Base-by-base conservation (phyloP, 1,140 invertebrate genomes). In the Contarinia nasturtii region DNA sequence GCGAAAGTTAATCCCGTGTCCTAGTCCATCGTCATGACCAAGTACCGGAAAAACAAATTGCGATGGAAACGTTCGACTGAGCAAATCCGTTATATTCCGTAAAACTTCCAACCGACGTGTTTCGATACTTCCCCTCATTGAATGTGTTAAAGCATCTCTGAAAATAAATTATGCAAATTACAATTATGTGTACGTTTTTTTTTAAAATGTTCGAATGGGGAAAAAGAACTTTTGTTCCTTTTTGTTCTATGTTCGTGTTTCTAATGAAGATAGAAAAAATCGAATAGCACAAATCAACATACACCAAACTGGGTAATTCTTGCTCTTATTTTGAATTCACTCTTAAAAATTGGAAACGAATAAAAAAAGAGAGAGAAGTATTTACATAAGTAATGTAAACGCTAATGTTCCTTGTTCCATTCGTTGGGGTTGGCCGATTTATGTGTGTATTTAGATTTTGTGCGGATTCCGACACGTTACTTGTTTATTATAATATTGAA, bases 41-140 rank as follows among this genome's bases (percentile, higher is more conserved):
- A 87, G 59, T 1, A 82, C 82, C 2, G 84, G 83, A 56, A 86
- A 86, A 20, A 87, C 79, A 57, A 85, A 86, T 57, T 84, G 80
- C 43, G 76, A 80, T 47, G 76, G 78, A 64, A 87, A 87, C 17
- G 82, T 82, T 53, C 74, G 74, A 20, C 75, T 71, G 46, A 86
- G 67, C 38, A 86, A 63, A 52, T 84, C 76, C 0, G 82, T 86
- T 20, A 86, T 73, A 61, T 86, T 86, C 51, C 80, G 72, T 38
- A 86, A 66, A 20, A 79, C 73, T 53, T 77, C 73, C 52, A 82
- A 60, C 52, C 79, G 76, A 45, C 71, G 64, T 50, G 73, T 72
- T 44, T 76, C 75, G 49, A 60, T 73, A 50, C 75, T 49, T 7
- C 59, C 67, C 38, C 65, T 66, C 8, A 67, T 66, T 22, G 67